These are phyloP conservation scores for Timema podura DNA, from an alignment of 2,888 invertebrate species.

Conservation along the genomic window DNA sequence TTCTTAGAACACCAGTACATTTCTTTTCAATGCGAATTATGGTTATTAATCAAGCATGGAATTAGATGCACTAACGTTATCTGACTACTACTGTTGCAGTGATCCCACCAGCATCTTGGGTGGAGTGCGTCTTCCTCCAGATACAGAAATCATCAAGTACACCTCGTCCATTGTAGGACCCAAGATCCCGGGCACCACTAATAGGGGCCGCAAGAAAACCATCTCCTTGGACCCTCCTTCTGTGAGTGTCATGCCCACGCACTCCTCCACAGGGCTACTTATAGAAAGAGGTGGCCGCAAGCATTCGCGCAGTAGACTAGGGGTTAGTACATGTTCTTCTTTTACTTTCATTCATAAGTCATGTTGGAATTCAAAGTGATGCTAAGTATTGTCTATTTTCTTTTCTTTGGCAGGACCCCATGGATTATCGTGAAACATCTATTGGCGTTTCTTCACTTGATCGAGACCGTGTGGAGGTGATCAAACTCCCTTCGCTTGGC, in stretches of 20 bases:
- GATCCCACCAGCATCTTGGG: slow-evolving; percentile 65
- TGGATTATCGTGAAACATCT: slow-evolving; percentile 22
- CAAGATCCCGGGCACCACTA: slow-evolving; percentile 79
- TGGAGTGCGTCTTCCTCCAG: slow-evolving; percentile 78
- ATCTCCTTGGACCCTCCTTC: slow-evolving; percentile 77
- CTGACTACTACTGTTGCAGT: slow-evolving; percentile 19
- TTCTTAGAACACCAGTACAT: too few relatives aligned
- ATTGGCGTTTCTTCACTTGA: slow-evolving; percentile 16
- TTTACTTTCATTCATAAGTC: too few relatives aligned
- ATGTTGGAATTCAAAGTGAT: too few relatives aligned
- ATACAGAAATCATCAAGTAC: slow-evolving; percentile 87
- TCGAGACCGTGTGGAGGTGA: slow-evolving; percentile 73
- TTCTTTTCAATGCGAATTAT: too few relatives aligned
- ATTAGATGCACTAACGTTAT: background rate
- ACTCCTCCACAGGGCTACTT: slow-evolving; percentile 45
- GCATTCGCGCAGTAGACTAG: slow-evolving; percentile 37
- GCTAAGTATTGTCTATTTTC: background rate
- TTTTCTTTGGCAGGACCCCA: slow-evolving; percentile 20
- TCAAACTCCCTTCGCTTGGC: slow-evolving; percentile 69
- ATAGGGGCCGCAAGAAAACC: slow-evolving; percentile 82
- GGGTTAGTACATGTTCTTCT: too few relatives aligned
- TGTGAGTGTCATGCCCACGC: slow-evolving; percentile 54
- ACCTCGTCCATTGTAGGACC: slow-evolving; percentile 83
- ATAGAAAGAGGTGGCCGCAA: slow-evolving; percentile 48
- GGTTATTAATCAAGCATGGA: too few relatives aligned